A percentile compares a stretch with the other conserved stretches of the same genome.
phyloP scores from a whole-genome alignment of 2,113 vertebrate genomes.

The Seriola dumerili region DNA sequence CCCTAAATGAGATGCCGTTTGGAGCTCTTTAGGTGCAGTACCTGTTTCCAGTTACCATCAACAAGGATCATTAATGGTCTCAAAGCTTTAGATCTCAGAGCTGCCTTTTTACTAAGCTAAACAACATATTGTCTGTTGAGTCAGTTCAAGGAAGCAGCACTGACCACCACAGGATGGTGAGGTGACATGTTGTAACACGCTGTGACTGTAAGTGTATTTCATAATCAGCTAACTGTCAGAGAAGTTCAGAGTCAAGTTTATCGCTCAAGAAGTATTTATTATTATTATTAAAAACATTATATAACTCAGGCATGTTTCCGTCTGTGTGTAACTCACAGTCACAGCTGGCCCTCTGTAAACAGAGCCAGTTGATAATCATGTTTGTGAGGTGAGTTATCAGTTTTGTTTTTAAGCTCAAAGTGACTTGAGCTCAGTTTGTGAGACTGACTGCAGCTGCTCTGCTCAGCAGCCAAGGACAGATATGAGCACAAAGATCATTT shows the following conservation, averaged over 20 bases:
- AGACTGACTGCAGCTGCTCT: conserved; percentile 47
- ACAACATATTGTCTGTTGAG: too few species aligned
- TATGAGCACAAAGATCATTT: neutral
- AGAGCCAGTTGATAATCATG: conserved; percentile 1
- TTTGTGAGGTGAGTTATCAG: neutral
- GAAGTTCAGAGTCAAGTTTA: too few species aligned
- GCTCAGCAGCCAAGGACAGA: neutral
- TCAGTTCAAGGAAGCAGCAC: too few species aligned
- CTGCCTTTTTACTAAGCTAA: too few species aligned
- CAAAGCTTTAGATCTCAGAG: too few species aligned
- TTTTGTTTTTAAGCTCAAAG: neutral
- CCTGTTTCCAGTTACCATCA: too few species aligned
- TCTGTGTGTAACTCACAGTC: too few species aligned
- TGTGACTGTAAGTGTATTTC: neutral
- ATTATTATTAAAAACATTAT: too few species aligned
- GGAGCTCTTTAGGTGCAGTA: too few species aligned
- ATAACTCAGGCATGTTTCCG: neutral
- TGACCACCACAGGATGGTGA: neutral
- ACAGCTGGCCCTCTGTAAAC: neutral
- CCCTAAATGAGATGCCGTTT: too few species aligned
- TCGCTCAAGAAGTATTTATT: too few species aligned
- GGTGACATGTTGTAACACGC: neutral
- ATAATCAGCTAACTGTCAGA: neutral
- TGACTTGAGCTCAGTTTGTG: conserved; percentile 10
- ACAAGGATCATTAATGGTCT: too few species aligned